These are phyloP conservation scores for Poecilia velifera DNA, from an alignment of 2,797 vertebrate species.

Conservation along the genomic window DNA sequence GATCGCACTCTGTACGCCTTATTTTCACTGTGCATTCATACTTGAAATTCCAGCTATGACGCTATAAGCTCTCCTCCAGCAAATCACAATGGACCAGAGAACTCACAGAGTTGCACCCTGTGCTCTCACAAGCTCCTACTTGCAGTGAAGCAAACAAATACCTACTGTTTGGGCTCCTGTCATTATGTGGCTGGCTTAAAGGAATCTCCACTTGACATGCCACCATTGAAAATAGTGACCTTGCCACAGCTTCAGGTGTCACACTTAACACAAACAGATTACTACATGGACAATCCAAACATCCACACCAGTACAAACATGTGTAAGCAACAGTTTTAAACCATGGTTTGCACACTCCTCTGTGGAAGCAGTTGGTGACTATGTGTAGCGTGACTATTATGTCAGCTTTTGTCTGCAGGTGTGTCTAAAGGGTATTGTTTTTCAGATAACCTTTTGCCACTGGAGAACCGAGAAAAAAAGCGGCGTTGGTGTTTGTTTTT, in stretches of 20 bases:
- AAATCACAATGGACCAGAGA: constrained; percentile 33
- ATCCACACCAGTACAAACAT: constrained; percentile 52
- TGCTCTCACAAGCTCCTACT: constrained; percentile 60
- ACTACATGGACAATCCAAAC: constrained; percentile 62
- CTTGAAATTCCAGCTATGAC: constrained; percentile 21
- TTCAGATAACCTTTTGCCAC: constrained; percentile 17
- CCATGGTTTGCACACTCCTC: constrained; percentile 36
- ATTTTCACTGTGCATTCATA: not conserved
- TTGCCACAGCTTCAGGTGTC: constrained; percentile 68
- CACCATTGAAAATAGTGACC: constrained; percentile 75
- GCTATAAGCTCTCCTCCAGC: constrained; percentile 39
- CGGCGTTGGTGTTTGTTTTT: not conserved
- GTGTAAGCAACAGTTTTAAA: constrained; percentile 23
- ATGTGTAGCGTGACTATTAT: constrained; percentile 3
- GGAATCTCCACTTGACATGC: constrained; percentile 66
- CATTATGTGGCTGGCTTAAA: constrained; percentile 72
- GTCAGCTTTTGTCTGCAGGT: constrained; percentile 41
- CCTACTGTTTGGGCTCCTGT: constrained; percentile 64
- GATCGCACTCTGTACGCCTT: not conserved
- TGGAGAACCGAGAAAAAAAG: not conserved
- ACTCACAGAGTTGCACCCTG: constrained; percentile 12
- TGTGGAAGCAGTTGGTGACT: constrained; percentile 25
- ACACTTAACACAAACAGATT: constrained; percentile 69
- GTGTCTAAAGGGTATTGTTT: constrained; percentile 14
- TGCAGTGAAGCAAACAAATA: constrained; percentile 48